Conservation (phyloP, 2,113 vertebrate genomes). For the Pelusios castaneus region DNA sequence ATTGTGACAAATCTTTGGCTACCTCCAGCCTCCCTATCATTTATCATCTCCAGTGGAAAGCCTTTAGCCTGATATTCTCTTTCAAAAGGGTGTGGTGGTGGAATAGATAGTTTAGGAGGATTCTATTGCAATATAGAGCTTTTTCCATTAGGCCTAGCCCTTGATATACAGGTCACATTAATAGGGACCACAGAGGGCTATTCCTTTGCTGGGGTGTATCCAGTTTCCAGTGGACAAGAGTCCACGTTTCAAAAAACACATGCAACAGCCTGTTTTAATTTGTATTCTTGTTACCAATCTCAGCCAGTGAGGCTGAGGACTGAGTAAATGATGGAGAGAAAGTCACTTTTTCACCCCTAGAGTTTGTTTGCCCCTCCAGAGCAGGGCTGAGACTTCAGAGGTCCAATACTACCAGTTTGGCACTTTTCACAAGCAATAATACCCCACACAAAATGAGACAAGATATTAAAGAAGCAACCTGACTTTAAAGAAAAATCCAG, state of each 20-base stretch:
- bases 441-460: neutral
- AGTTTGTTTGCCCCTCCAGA: conserved; percentile 13
- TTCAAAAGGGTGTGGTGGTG: neutral
- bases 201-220: neutral
- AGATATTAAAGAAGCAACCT: neutral
- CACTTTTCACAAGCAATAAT: conserved; percentile 24
- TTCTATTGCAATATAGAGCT: neutral
- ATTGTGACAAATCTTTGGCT: neutral
- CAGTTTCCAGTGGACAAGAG: neutral
- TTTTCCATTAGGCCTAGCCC: neutral
- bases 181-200: neutral
- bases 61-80: neutral
- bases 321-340: neutral
- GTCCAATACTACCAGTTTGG: neutral
- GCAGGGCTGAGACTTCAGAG: neutral
- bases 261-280: neutral
- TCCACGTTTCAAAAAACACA: neutral
- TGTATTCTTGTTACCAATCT: neutral
- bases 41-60: neutral
- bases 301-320: neutral
- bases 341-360: neutral
- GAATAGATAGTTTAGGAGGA: neutral
- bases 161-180: neutral
- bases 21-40: neutral
- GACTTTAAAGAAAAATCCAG: conserved; percentile 33